These are phyloP conservation scores for Junco hyemalis DNA, from an alignment of 2,113 vertebrate genomes.

Conservation along the genomic window DNA sequence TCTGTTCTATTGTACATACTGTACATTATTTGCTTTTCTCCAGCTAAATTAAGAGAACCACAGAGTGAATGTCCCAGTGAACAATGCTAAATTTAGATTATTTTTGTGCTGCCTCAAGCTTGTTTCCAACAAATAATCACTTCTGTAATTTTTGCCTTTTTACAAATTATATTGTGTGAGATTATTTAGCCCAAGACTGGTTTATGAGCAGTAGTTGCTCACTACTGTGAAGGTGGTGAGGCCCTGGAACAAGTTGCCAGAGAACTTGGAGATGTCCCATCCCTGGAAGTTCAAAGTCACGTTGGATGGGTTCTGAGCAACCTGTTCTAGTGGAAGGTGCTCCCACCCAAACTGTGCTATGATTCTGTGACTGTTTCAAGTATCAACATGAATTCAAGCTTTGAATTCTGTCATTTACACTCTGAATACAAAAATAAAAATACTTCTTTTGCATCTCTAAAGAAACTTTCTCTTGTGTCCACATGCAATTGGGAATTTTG, in stretches of 20 bases:
- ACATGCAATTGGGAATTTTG: neutral
- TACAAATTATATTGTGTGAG: neutral
- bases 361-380: neutral
- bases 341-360: accelerated
- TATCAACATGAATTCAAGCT: neutral
- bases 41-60: conserved; percentile 29
- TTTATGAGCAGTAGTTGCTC: neutral
- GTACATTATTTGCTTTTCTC: conserved; percentile 33
- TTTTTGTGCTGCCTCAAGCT: neutral
- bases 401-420: neutral
- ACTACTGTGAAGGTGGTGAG: neutral
- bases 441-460: neutral
- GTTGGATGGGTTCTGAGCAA: neutral
- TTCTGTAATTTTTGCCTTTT: neutral
- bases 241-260: neutral
- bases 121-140: neutral
- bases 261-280: neutral
- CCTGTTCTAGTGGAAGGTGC: neutral
- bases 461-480: neutral
- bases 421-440: neutral
- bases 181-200: neutral
- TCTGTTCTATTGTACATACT: conserved; percentile 38
- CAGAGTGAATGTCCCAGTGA: neutral
- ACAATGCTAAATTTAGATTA: neutral
- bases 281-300: neutral